phyloP scores from a whole-genome alignment of 2,888 invertebrate genomes.

The Acanthosoma haemorrhoidale region DNA sequence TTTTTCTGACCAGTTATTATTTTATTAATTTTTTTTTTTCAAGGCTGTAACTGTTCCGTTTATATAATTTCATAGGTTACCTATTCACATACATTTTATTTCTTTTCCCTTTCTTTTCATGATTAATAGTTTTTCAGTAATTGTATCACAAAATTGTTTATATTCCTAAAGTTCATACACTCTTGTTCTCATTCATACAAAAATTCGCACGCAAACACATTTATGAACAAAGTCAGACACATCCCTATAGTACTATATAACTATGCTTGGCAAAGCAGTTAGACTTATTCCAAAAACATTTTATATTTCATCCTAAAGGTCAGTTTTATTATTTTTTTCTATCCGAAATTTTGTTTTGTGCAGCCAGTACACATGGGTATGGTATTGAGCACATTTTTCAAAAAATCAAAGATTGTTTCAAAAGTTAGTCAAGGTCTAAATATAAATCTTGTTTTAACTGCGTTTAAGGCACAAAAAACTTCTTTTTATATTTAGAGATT shows the following conservation, averaged over 20 bases:
- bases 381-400: conserved; percentile 23
- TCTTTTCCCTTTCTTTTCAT: conserved; percentile 21
- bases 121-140: conserved; percentile 12
- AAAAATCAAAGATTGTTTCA: neutral
- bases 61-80: neutral
- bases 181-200: neutral
- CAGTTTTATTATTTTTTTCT: neutral
- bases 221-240: neutral
- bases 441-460: conserved; percentile 35
- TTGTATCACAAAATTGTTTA: conserved; percentile 25
- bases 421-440: conserved; percentile 30
- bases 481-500: conserved; percentile 36
- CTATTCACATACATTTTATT: neutral
- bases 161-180: conserved; percentile 11
- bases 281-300: conserved; percentile 9
- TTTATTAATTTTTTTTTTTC: neutral
- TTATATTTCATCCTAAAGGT: conserved; percentile 2
- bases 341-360: conserved; percentile 14
- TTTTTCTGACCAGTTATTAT: neutral
- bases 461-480: conserved; percentile 37
- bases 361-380: conserved; percentile 19
- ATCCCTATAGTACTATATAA: conserved; percentile 21
- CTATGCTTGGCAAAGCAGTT: conserved; percentile 30
- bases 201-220: conserved; percentile 2
- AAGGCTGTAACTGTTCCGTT: neutral